Percentiles rank a stretch among this genome's conserved stretches.
Conservation (phyloP, 2,113 vertebrate genomes). For the Phasianus colchicus region DNA sequence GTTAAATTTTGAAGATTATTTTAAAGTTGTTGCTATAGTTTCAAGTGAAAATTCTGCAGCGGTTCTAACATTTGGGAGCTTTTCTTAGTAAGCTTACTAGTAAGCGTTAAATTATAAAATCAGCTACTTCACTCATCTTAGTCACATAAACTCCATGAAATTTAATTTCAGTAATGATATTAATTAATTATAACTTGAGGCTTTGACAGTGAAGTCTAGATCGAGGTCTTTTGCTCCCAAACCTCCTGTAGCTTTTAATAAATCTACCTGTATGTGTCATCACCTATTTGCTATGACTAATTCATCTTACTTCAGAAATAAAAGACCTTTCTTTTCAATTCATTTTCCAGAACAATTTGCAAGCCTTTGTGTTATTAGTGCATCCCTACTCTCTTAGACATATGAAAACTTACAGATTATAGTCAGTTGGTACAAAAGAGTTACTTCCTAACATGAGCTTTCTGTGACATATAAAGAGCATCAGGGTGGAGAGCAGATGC, state of each 20-base stretch:
- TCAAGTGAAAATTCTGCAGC: not conserved
- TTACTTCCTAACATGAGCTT: not conserved
- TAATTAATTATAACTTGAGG: slow-evolving; percentile 22
- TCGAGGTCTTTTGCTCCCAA: slow-evolving; percentile 8
- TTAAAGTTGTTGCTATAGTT: not conserved
- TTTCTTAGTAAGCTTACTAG: not conserved
- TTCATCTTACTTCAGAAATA: slow-evolving; percentile 2
- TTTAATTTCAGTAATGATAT: slow-evolving; percentile 22
- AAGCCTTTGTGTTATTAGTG: not conserved
- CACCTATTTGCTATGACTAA: not conserved
- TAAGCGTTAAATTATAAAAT: not conserved
- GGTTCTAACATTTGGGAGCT: not conserved
- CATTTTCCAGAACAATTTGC: not conserved
- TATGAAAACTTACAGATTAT: not conserved
- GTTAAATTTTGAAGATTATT: not conserved
- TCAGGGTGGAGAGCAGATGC: not conserved
- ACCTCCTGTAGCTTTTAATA: slow-evolving; percentile 4
- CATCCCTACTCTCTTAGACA: not conserved
- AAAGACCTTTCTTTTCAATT: not conserved
- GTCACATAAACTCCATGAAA: not conserved
- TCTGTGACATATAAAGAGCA: not conserved
- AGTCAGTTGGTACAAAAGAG: not conserved
- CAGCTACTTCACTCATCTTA: not conserved
- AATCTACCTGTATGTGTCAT: not conserved
- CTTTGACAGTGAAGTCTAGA: not conserved